Base-by-base conservation (phyloP, 2,797 vertebrate genomes). In the Crossoptilon crossoptilon region DNA sequence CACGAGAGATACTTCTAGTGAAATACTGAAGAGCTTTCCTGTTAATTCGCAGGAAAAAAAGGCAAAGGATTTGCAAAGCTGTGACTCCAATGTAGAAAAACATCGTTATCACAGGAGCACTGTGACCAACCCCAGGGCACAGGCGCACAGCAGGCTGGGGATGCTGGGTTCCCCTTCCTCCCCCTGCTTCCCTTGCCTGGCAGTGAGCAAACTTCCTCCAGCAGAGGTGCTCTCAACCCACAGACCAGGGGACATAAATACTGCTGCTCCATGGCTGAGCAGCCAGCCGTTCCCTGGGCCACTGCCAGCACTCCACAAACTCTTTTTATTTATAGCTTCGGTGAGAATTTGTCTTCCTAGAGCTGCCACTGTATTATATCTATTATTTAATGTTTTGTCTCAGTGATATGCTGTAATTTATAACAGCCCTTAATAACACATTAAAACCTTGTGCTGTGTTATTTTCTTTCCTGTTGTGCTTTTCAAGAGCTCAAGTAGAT, bases 21-120 rank as follows among this genome's bases (percentile, higher is more conserved):
- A 73, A 33, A 68, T 44, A 9, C 5, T 44, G 11, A 5, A 5
- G 3, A 3, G 31, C 31, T 31, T 58, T 19, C 7, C 37, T 56
- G 31, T n/a, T n/a, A n/a, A n/a, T 19, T n/a, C 35, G 17, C 2
- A 31, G 6, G 6, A 0, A 6, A 55, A 49, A n/a, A 33, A 58
- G 27, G 35, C 11, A 29, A 37, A n/a, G 48, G 12, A 6, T 58
- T 35, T 66, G 31, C 37, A 27, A 41, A 73, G 27, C 37, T 43
- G 19, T 37, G 48, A 62, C 39, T 35, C 5, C 44, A 46, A 23
- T 51, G 73, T 33, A 51, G 53, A 62, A 62, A n/a, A 27, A 22
- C 39, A 19, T 8, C 46, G 46, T 64, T 43, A 43, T 43, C 29
- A 24, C 22, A 27, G 60, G 37, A 43, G 23, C 71, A 33, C 53